These are phyloP conservation scores for Tiliacea aurago DNA, from an alignment of 2,888 invertebrate genomes.

Conservation along the genomic window DNA sequence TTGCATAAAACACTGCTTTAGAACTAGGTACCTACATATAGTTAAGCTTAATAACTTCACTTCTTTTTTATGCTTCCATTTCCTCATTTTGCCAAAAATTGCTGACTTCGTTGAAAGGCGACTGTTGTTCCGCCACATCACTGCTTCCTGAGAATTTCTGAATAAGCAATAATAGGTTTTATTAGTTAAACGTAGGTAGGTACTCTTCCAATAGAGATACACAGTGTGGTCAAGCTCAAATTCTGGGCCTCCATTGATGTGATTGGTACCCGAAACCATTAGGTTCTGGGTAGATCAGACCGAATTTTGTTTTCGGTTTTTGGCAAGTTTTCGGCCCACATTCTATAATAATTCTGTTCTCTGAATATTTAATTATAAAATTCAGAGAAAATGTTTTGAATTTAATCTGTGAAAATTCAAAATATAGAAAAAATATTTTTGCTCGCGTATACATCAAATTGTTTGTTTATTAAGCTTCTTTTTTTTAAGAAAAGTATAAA, in stretches of 20 bases:
- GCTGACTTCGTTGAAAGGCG: constrained; percentile 81
- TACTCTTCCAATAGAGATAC: neutral
- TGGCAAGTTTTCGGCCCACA: too few relatives aligned
- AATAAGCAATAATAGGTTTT: constrained; percentile 2
- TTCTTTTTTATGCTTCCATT: constrained; percentile 17
- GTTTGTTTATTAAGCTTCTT: too few relatives aligned
- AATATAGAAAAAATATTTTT: neutral
- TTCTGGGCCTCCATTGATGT: neutral
- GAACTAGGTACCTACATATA: neutral
- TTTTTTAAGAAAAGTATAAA: too few relatives aligned
- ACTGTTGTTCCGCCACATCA: constrained; percentile 81
- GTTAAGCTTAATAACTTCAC: neutral
- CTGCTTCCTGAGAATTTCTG: constrained; percentile 31
- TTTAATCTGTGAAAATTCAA: too few relatives aligned
- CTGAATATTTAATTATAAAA: too few relatives aligned
- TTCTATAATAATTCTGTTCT: too few relatives aligned
- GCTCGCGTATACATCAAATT: too few relatives aligned
- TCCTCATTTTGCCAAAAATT: constrained; percentile 76
- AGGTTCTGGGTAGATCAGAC: neutral
- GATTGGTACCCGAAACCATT: neutral
- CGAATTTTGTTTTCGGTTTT: neutral
- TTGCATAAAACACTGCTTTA: constrained; percentile 3
- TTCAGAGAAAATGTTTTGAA: neutral
- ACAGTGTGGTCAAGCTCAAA: neutral
- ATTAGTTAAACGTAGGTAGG: neutral